Evolutionary conservation across 2,113 vertebrate species (phyloP), one percentile per base, ranked within the genome.

Genomic region (Prolemur simus): DNA sequence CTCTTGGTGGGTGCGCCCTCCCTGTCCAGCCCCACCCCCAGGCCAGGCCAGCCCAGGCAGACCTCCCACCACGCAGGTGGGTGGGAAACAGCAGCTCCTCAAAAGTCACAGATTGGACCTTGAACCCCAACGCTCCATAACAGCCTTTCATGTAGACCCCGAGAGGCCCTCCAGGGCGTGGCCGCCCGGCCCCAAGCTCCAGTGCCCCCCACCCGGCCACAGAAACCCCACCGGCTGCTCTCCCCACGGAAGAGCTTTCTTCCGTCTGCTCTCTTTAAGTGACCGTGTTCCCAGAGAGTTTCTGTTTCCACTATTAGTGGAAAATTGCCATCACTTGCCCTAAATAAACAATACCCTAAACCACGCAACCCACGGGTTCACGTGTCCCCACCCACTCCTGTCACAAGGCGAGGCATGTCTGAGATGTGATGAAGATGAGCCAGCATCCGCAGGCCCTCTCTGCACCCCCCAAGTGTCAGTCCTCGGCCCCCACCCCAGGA

Each of bases 41-140:
- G 0, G 17, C 1, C 27, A 63, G 3, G 85, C 13, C 77, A 34
- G 13, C 13, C 54, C 60, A 52, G 21, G 11, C 18, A 54, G 78
- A 71, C 15, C 60, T 56, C 68, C 73, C 63, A 37, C 58, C 32
- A 13, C 37, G 58, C 42, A 27, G 37, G 25, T 27, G 1, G 32
- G 2, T 3, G 6, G 5, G 12, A 47, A 76, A 32, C 6, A 60
- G 39, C 10, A 78, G 32, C 54, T 42, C 11, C 54, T 58, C 29
- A 45, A 37, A 34, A 71, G 15, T 77, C 39, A 56, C n/a, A 69
- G 5, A 21, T 37, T 11, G 56, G 76, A 66, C 23, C 8, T 0
- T 8, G 3, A 66, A 49, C 1, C 6, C 8, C 21, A 1, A 1
- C 3, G 27, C 49, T 39, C 17, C 1, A 5, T 0, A 34, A 13